Evolutionary conservation across 2,888 invertebrate genomes (phyloP), one percentile per base, ranked within the genome.

Genomic region (Amblyjoppa fuscipennis): DNA sequence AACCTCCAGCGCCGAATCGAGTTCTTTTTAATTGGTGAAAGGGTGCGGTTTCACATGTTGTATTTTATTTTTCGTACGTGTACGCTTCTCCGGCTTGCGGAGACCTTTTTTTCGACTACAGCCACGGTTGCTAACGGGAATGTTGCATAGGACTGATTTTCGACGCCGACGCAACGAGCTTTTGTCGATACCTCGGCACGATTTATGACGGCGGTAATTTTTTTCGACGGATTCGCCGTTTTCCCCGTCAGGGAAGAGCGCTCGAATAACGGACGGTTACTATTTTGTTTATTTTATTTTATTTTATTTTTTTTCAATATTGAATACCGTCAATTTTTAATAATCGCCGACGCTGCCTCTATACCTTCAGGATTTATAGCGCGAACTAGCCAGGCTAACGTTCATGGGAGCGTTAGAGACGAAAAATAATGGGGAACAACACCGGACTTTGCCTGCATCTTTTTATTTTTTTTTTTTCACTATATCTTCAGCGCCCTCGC

Each of bases 1-100:
- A 78, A 90, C 90, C 88, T 89, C 88, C 69, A 20, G 16, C 89
- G 88, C 88, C 86, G 89, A 91, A 92, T 91, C 91, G 89, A 88
- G 90, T 90, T 90, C 90, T 90, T 92, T 92, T 92, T 92, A 92
- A 92, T 92, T 92, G 92, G 90, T 90, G 89, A 88, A 81, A 88
- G 80, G 49, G 77, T 66, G 73, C 56, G n/a, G 31, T 81, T 81
- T 81, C 85, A 28, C 68, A 38, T 78, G 59, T 41, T 34, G 16
- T 31, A 64, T 64, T 68, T 74, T 80, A 56, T 77, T 83, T 82
- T 74, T 9, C 25, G 13, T 28, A 16, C 31, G 28, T 66, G 73
- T 31, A 66, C 70, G 38, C 53, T 80, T 73, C 78, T 56, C 73
- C 73, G 75, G 45, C 45, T 51, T 31, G 83, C 61, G 69, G 38